Percentiles rank a stretch among this genome's conserved stretches.
Conservation (phyloP, 2,113 vertebrate genomes). For the Notechis scutatus region DNA sequence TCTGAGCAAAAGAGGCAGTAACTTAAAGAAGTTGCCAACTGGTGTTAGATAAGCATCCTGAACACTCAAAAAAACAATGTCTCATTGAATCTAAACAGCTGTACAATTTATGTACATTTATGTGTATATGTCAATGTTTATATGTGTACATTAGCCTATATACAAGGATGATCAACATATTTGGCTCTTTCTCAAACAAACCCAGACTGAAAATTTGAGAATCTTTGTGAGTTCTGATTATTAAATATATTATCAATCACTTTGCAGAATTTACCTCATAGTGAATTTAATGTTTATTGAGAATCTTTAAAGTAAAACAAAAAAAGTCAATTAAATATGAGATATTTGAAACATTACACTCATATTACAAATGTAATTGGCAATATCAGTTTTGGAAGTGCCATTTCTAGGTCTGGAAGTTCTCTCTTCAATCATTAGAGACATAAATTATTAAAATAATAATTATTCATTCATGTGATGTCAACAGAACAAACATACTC, state of each 20-base stretch:
- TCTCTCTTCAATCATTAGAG: conserved; percentile 22
- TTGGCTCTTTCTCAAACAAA: background rate
- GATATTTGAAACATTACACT: conserved; percentile 11
- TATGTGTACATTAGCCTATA: background rate
- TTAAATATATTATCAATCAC: background rate
- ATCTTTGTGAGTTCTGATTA: background rate
- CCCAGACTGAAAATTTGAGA: background rate
- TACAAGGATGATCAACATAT: background rate
- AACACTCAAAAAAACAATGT: background rate
- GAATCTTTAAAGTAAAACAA: background rate
- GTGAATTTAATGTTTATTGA: background rate
- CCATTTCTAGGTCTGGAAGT: background rate
- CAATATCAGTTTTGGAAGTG: background rate
- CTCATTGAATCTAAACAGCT: background rate
- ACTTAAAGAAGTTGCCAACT: background rate
- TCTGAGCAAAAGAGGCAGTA: background rate
- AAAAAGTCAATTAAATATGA: conserved; percentile 37
- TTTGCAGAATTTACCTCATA: background rate
- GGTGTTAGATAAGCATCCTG: background rate
- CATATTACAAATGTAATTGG: conserved; percentile 21
- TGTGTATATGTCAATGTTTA: background rate
- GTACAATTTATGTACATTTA: background rate
- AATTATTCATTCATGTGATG: conserved; percentile 6
- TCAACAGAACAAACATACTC: background rate
- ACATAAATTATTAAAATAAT: conserved; percentile 13